Evolutionary conservation across 2,888 invertebrate species (phyloP), one percentile per base, ranked within the genome.

Genomic region (Ischnus inquisitorius): DNA sequence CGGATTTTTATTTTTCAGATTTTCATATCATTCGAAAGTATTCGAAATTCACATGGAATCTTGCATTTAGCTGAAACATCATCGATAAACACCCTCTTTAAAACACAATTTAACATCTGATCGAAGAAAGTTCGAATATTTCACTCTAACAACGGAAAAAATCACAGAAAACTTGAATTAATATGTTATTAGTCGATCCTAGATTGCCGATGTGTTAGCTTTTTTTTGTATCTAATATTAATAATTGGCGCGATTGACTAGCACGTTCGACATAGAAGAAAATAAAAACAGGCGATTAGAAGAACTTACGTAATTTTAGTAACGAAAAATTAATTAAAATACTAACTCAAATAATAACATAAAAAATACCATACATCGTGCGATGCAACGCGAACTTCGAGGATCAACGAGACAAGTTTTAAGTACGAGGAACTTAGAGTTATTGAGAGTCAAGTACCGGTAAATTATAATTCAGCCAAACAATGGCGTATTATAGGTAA

Each of bases 361-460:
- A 88, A 80, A 39, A 57, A 90, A 90, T 90, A 90, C 90, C 90
- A 90, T 90, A 90, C 89, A 89, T 90, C 90, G 87, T 90, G 89
- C 90, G 88, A 90, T 87, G 86, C 78, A 87, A 85, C 79, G 71
- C 78, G 80, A 34, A 85, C 48, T 75, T 65, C 78, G 60, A 78
- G 78, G 72, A 84, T 75, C 41, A 85, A 69, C 72, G 62, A 71
- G 41, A 79, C 46, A 64, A 78, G 64, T 67, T 83, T 85, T 75
- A 79, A 62, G 14, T 78, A 43, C 75, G 79, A 81, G 74, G 34
- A 8, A 6, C 75, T 78, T 48, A 48, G 48, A 60, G 60, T 60
- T 60, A 60, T 28, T 28, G 69, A 75, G 34, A 72, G 68, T 19
- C 46, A 46, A 79, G 34, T 51, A 48, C 10, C n/a, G 48, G 41